Evolutionary conservation across 2,113 vertebrate genomes (phyloP).

Genomic region (Cyprinodon tularosa): DNA sequence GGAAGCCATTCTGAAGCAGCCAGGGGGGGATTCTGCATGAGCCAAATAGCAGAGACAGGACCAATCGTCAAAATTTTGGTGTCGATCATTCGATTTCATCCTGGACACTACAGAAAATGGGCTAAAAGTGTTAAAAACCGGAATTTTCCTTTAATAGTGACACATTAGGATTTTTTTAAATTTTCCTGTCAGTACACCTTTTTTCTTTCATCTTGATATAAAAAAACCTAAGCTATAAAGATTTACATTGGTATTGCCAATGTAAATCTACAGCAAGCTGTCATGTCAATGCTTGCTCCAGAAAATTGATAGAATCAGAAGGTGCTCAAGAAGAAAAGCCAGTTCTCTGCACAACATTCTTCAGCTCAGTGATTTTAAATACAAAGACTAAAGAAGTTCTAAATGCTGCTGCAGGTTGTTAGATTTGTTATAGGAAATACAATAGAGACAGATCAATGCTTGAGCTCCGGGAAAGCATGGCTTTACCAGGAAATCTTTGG

Average conservation of each 20-base stretch:
- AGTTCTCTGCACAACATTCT: constrained; percentile 48
- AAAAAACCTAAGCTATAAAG: constrained; percentile 51
- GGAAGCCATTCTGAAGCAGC: too few species aligned
- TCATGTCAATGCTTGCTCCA: constrained; percentile 51
- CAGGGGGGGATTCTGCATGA: too few species aligned
- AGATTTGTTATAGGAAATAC: constrained; percentile 41
- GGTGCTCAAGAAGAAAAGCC: constrained; percentile 20
- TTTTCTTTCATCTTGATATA: constrained; percentile 15
- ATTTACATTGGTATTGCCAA: constrained; percentile 69
- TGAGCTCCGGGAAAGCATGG: background rate
- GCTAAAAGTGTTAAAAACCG: too few species aligned
- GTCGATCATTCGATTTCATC: too few species aligned
- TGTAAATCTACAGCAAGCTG: constrained; percentile 21
- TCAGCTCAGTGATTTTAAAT: constrained; percentile 71
- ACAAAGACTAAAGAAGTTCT: constrained; percentile 64
- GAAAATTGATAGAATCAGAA: constrained; percentile 32
- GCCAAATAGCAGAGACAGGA: too few species aligned
- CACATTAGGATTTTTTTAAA: constrained; percentile 26
- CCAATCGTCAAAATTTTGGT: too few species aligned
- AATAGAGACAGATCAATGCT: constrained; percentile 42
- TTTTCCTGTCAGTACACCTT: constrained; percentile 1
- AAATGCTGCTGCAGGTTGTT: constrained; percentile 48
- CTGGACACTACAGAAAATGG: too few species aligned
- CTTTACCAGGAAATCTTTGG: constrained; percentile 31
- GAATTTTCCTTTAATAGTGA: constrained; percentile 20